phyloP scores from a whole-genome alignment of 2,113 vertebrate genomes.

The Ranitomeya variabilis region DNA sequence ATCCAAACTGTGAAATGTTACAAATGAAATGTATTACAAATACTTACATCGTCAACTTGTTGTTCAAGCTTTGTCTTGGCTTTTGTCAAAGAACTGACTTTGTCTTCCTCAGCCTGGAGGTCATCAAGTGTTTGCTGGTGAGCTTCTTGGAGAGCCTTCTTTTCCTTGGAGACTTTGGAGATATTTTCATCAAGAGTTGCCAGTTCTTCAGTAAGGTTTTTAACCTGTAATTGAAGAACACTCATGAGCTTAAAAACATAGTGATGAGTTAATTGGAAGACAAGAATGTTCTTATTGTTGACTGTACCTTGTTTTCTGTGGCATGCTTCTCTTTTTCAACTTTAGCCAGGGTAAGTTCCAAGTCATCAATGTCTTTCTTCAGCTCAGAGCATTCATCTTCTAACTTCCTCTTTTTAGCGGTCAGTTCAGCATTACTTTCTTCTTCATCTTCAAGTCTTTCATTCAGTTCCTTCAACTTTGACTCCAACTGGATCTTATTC shows the following conservation, averaged over 20 bases:
- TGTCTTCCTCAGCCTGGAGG: constrained; percentile 84
- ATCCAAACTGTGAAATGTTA: neutral
- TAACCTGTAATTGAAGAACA: constrained; percentile 66
- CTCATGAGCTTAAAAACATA: neutral
- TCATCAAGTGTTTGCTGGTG: constrained; percentile 84
- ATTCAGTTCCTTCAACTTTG: constrained; percentile 77
- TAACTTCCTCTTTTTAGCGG: constrained; percentile 80
- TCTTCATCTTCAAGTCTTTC: constrained; percentile 83
- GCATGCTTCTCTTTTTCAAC: constrained; percentile 86
- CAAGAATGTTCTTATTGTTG: neutral
- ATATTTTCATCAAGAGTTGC: constrained; percentile 76
- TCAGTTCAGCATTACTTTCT: constrained; percentile 79
- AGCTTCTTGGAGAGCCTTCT: constrained; percentile 83
- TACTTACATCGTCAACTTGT: constrained; percentile 73
- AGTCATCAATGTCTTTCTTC: constrained; percentile 82
- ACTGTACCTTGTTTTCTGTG: constrained; percentile 78
- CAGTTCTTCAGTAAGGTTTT: constrained; percentile 80
- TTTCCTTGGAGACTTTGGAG: constrained; percentile 82
- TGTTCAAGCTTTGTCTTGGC: constrained; percentile 72
- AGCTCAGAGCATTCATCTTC: constrained; percentile 83
- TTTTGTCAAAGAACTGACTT: constrained; percentile 74
- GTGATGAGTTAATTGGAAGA: neutral
- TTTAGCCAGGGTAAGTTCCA: constrained; percentile 78
- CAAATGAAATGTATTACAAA: neutral
- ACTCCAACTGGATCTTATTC: constrained; percentile 81